phyloP scores from a whole-genome alignment of 2,113 vertebrate species.

The Serinus canaria region DNA sequence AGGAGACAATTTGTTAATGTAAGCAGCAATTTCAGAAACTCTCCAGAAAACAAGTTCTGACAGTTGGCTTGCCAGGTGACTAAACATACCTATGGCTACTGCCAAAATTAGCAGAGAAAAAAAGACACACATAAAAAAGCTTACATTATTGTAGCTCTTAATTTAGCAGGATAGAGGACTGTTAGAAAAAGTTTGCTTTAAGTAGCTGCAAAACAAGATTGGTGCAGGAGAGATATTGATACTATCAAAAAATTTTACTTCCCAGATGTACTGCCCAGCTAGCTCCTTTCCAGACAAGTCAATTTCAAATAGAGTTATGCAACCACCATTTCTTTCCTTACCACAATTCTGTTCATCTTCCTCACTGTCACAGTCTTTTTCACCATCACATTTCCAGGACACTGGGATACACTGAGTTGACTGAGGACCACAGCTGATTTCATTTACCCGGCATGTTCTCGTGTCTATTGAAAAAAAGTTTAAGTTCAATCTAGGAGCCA shows the following conservation, averaged over 20 bases:
- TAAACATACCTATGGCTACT: background rate
- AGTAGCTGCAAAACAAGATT: background rate
- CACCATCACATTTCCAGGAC: constrained; percentile 96
- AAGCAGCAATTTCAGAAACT: background rate
- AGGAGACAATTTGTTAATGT: background rate
- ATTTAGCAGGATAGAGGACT: background rate
- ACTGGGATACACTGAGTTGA: constrained; percentile 91
- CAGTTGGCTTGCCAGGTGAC: background rate
- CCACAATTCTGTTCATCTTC: constrained; percentile 95
- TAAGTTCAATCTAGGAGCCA: background rate
- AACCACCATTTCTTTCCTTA: constrained; percentile 67
- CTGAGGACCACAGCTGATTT: constrained; percentile 90
- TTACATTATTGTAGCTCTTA: background rate
- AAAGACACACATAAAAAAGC: background rate
- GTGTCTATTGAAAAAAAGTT: constrained; percentile 77
- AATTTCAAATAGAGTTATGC: background rate
- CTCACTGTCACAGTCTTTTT: constrained; percentile 92
- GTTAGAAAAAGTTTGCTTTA: background rate
- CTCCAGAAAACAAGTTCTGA: background rate
- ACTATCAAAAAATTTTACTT: background rate
- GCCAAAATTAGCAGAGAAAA: background rate
- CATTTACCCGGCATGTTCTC: constrained; percentile 89
- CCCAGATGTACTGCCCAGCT: background rate
- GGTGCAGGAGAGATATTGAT: background rate
- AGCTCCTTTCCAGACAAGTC: background rate